A percentile compares a stretch with the other conserved stretches of the same genome.
phyloP scores from a whole-genome alignment of 1,140 invertebrate species.

The Brachionus paranguensis region DNA sequence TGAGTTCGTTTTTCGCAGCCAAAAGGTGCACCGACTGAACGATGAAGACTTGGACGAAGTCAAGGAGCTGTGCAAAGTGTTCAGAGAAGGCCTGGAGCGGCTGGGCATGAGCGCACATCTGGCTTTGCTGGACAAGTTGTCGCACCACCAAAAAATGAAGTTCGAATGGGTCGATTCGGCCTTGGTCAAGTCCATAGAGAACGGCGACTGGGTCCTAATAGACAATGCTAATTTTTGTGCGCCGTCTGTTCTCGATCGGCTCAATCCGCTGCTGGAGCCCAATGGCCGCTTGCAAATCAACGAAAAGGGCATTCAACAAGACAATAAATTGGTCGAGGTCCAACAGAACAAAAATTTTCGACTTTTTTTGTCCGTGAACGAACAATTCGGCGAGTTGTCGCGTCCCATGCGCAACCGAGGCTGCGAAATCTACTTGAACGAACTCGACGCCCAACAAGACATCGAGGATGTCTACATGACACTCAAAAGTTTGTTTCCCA shows the following conservation, averaged over 20 bases:
- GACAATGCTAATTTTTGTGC: conserved; percentile 95
- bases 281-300: conserved; percentile 78
- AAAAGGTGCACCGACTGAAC: not conserved
- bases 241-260: conserved; percentile 64
- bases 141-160: conserved; percentile 32
- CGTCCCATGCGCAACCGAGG: conserved; percentile 27
- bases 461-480: not conserved
- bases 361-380: conserved; percentile 9
- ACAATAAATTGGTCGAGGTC: conserved; percentile 68
- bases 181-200: conserved; percentile 75
- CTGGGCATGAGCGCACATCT: not conserved
- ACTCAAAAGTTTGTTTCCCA: not conserved
- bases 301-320: conserved; percentile 71
- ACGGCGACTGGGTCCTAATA: conserved; percentile 82
- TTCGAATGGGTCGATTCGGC: conserved; percentile 97
- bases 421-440: conserved; percentile 22
- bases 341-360: conserved; percentile 80
- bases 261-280: conserved; percentile 89
- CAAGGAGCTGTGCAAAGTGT: not conserved
- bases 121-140: not conserved
- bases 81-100: not conserved
- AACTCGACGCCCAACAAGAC: not conserved
- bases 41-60: not conserved
- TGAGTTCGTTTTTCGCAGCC: not conserved
- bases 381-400: conserved; percentile 23